phyloP scores from a whole-genome alignment of 2,113 vertebrate genomes.

The Zosterops lateralis region DNA sequence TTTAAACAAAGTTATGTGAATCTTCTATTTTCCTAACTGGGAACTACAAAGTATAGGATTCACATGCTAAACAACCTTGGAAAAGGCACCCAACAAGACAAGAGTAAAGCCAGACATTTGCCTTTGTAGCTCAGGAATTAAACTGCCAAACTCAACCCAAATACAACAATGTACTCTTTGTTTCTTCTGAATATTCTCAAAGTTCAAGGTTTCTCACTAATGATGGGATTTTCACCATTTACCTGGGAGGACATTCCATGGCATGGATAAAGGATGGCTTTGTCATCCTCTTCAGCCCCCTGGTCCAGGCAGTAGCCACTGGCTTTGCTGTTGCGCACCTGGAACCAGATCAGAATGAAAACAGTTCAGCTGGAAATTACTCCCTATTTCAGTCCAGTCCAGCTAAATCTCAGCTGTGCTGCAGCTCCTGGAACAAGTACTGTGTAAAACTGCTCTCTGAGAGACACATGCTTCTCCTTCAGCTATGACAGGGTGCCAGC shows the following conservation, averaged over 20 bases:
- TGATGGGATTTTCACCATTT: neutral
- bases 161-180: neutral
- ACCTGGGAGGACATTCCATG: conserved; percentile 99
- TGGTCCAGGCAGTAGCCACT: conserved; percentile 96
- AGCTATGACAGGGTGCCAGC: neutral
- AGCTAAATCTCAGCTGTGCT: neutral
- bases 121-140: neutral
- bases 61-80: neutral
- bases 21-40: neutral
- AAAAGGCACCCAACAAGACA: neutral
- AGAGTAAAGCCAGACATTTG: neutral
- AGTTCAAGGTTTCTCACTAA: neutral
- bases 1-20: neutral
- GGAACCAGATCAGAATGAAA: neutral
- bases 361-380: neutral
- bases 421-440: neutral
- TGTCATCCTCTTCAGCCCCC: conserved; percentile 93
- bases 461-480: neutral
- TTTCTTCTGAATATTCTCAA: neutral
- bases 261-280: conserved; percentile 94
- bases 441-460: neutral
- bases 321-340: conserved; percentile 98
- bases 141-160: neutral
- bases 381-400: neutral
- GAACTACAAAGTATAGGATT: neutral